Evolutionary conservation across 2,113 vertebrate species (phyloP), one percentile per base, ranked within the genome.

Genomic region (Sinosuthora webbiana): DNA sequence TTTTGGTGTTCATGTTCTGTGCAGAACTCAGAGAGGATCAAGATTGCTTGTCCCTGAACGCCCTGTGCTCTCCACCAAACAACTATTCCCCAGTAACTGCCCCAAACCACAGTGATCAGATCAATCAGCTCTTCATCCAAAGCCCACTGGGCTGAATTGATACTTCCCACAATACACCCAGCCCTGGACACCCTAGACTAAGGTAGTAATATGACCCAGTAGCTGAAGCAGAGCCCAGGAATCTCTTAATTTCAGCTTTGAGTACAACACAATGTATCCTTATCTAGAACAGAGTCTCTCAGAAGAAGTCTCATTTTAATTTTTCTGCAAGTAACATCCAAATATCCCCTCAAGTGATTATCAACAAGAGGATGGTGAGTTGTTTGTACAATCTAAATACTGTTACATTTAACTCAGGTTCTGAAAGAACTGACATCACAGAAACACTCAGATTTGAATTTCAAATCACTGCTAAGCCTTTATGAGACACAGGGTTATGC

Each of bases 21-120:
- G 2, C 28, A 45, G 24, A 64, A 14, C 41, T 64, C 41, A 10
- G 11, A 37, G 31, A 27, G 22, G 74, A 87, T 11, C 15, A 20
- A 50, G n/a, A 30, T 7, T 50, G 8, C 39, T 59, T 33, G 31
- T 0, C 10, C 17, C 59, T 37, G 25, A 35, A 85, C 0, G 0
- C 23, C 27, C 50, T 69, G 59, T 86, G 53, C 28, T 85, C 49
- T 24, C 25, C 55, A 65, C 4, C 60, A 59, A 80, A 90, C 53
- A 41, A 21, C 10, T 6, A n/a, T 6, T 39, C n/a, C 45, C 12
- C 21, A 55, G 9, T 23, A 23, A 47, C 14, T 75, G 17, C 16
- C 57, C 37, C 49, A 88, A 79, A 65, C 45, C 67, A 67, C 55
- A 69, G 37, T 2, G 21, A 70, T 25, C 27, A 65, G 56, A 77